These are phyloP conservation scores for Melanotaenia pygmaea DNA, from an alignment of 2,797 vertebrate species.

Conservation along the genomic window DNA sequence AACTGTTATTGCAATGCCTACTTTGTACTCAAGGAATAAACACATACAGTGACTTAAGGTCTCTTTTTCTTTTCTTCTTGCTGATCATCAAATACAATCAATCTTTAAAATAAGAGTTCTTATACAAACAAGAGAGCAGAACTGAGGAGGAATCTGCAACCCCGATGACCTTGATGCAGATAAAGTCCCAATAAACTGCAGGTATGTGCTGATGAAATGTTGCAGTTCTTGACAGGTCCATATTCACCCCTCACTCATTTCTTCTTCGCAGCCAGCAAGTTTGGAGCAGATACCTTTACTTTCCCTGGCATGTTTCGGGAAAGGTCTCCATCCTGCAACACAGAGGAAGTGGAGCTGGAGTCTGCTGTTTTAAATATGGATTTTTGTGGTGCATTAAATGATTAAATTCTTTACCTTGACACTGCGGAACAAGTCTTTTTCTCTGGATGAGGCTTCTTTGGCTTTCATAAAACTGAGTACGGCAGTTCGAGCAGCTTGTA, in stretches of 20 bases:
- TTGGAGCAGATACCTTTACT: conserved; percentile 97
- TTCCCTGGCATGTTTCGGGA: conserved; percentile 97
- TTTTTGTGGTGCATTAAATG: not conserved
- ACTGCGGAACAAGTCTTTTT: conserved; percentile 95
- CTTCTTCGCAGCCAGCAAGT: conserved; percentile 90
- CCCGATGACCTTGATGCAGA: not conserved
- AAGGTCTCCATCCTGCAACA: conserved; percentile 90
- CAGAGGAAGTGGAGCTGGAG: not conserved
- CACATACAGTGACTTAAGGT: conserved; percentile 3
- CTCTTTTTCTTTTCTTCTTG: conserved; percentile 23
- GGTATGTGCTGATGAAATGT: not conserved
- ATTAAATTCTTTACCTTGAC: conserved; percentile 87
- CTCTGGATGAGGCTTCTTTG: conserved; percentile 88
- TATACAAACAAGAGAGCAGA: not conserved
- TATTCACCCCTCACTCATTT: conserved; percentile 77
- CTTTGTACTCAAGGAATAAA: conserved; percentile 69
- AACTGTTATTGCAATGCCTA: conserved; percentile 22
- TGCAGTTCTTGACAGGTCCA: not conserved
- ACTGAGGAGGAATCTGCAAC: not conserved
- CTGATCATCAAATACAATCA: conserved; percentile 36
- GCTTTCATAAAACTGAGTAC: conserved; percentile 93
- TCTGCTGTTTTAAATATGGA: not conserved
- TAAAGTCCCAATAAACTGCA: not conserved
- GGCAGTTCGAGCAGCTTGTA: conserved; percentile 93
- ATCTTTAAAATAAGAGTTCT: conserved; percentile 26